A percentile compares a stretch with the other conserved stretches of the same genome.
Conservation (phyloP, 2,797 vertebrate genomes). For the Xerus rutilus region DNA sequence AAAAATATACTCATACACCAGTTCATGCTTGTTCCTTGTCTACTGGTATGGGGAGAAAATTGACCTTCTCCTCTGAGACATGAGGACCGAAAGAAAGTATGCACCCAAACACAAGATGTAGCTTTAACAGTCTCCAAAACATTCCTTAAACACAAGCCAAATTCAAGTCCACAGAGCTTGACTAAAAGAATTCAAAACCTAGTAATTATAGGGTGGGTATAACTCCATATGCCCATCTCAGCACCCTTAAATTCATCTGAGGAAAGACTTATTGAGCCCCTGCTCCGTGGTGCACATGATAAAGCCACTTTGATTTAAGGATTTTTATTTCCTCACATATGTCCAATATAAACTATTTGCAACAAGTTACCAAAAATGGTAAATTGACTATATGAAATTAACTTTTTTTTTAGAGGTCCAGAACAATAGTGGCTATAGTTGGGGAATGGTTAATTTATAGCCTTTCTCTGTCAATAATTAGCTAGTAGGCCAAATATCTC, state of each 20-base stretch:
- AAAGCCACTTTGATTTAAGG: slow-evolving; percentile 24
- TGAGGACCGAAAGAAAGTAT: background rate
- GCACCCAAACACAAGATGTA: background rate
- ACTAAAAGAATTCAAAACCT: slow-evolving; percentile 30
- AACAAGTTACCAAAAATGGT: background rate
- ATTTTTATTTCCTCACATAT: background rate
- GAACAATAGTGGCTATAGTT: background rate
- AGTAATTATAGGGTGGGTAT: background rate
- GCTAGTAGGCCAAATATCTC: background rate
- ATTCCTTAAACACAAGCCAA: background rate
- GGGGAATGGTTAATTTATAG: background rate
- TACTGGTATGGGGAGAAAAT: background rate
- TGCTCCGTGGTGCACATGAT: background rate
- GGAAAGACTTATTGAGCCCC: background rate
- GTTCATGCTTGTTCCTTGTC: background rate
- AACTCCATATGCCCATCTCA: background rate
- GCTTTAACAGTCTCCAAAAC: background rate
- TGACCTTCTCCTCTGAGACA: background rate
- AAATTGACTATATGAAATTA: background rate
- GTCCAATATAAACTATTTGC: slow-evolving; percentile 9
- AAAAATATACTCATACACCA: background rate
- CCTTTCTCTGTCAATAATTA: slow-evolving; percentile 62
- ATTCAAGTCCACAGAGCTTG: background rate
- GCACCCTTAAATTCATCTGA: background rate
- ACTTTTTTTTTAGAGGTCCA: background rate